These are phyloP conservation scores for Laticauda colubrina DNA, from an alignment of 2,113 vertebrate genomes.

Conservation along the genomic window DNA sequence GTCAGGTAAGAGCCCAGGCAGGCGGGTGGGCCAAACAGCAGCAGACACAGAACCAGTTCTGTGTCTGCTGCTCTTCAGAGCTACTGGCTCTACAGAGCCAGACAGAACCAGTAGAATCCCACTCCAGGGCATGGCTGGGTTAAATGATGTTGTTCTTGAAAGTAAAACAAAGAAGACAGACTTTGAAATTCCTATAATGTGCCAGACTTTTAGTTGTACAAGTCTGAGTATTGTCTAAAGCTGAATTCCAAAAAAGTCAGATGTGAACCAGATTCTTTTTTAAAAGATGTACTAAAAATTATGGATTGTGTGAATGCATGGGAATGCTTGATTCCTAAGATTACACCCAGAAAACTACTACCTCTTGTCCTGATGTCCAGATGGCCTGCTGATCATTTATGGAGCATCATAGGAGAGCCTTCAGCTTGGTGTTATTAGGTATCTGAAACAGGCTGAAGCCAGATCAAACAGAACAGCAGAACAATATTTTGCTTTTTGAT, in stretches of 20 bases:
- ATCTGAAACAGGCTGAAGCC: not conserved
- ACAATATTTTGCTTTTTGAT: not conserved
- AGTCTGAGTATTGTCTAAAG: not conserved
- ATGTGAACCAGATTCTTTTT: not conserved
- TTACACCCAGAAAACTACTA: not conserved
- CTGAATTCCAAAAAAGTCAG: not conserved
- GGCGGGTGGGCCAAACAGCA: too few species aligned
- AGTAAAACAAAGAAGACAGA: not conserved
- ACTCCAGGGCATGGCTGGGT: not conserved
- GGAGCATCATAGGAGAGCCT: not conserved
- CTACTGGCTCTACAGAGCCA: too few species aligned
- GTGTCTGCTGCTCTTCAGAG: too few species aligned
- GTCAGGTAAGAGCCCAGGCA: too few species aligned
- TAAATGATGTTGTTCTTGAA: constrained; percentile 14
- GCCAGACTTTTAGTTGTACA: not conserved
- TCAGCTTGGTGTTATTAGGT: not conserved
- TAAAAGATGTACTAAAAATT: not conserved
- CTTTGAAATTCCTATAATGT: not conserved
- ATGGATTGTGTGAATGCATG: not conserved
- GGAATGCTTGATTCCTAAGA: not conserved
- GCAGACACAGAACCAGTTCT: too few species aligned
- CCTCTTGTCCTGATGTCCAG: not conserved
- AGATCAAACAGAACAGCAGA: not conserved
- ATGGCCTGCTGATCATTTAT: not conserved
- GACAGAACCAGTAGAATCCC: too few species aligned